Evolutionary conservation across 2,888 invertebrate species (phyloP), one percentile per base, ranked within the genome.

Genomic region (Xylophagus ater): DNA sequence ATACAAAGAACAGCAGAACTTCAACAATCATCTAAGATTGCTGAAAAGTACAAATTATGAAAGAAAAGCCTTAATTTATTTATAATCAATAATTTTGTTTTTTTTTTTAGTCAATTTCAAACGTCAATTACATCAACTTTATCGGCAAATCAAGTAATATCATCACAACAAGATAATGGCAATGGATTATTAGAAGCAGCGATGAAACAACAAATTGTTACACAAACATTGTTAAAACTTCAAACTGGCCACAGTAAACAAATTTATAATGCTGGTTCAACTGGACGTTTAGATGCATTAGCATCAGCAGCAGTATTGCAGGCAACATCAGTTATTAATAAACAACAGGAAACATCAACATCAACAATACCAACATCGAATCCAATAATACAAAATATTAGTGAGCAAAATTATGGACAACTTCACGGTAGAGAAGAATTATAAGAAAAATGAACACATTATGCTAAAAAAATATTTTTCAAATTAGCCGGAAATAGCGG

Each of bases 251-350:
- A 28, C 9, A n/a, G 10, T 10, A 13, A 8, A 7, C 28, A 28
- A 13, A 10, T 37, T n/a, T 41, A 37, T 29, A 40, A 40, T 34
- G 29, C 42, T 2, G 41, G 28, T 13, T 14, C n/a, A 10, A 33
- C 30, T 28, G 59, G 57, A 3, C 58, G 59, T 17, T 53, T 64
- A 35, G 59, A 60, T 23, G 54, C 60, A 1, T 41, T 60, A 1
- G 62, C 62, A 10, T 60, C 62, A 28, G 62, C 62, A 23, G 62
- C 62, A 25, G 54, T 60, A 5, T 45, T 61, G 41, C 62, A 61
- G 41, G 60, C 60, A 5, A 55, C 55, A 8, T n/a, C n/a, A n/a
- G n/a, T 15, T 13, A 40, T n/a, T n/a, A 24, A 36, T 14, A 20
- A 9, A 10, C 10, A 28, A 36, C 17, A 19, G 20, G 12, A 25